Conservation (phyloP, 2,797 vertebrate species). For the Acridotheres tristis region DNA sequence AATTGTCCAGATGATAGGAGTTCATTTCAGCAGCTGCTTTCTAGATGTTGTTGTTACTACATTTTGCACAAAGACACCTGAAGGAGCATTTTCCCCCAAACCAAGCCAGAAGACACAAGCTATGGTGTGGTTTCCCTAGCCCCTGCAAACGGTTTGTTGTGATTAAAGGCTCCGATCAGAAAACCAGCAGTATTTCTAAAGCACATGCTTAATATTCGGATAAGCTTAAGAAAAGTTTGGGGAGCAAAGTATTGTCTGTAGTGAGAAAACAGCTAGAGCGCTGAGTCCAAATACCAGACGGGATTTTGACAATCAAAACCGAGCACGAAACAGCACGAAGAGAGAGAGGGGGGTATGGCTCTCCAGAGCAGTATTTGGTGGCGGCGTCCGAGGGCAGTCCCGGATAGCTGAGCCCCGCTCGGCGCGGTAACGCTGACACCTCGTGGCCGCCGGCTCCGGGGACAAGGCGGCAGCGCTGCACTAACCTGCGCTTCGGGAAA, state of each 20-base stretch:
- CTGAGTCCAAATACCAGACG: background rate
- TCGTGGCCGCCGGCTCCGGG: conserved; percentile 9
- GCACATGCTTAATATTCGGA: background rate
- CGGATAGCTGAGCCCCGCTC: rapidly evolving
- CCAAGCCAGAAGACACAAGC: background rate
- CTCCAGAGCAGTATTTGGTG: rapidly evolving
- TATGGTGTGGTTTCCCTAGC: background rate
- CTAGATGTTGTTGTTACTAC: background rate
- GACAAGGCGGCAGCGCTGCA: rapidly evolving
- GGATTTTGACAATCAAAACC: background rate
- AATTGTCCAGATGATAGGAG: background rate
- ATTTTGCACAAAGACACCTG: background rate
- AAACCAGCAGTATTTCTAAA: background rate
- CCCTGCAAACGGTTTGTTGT: background rate
- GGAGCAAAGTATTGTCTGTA: background rate
- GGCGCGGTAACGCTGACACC: conserved; percentile 61
- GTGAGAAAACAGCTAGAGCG: background rate
- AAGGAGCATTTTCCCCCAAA: background rate
- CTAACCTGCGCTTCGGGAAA: rapidly evolving
- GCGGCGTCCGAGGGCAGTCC: rapidly evolving
- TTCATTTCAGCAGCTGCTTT: background rate
- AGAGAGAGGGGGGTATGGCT: too few relatives aligned
- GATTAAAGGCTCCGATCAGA: background rate
- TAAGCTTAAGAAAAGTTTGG: background rate
- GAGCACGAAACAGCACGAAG: rapidly evolving